Conservation (phyloP, 2,888 invertebrate genomes). For the Esperia sulphurella region DNA sequence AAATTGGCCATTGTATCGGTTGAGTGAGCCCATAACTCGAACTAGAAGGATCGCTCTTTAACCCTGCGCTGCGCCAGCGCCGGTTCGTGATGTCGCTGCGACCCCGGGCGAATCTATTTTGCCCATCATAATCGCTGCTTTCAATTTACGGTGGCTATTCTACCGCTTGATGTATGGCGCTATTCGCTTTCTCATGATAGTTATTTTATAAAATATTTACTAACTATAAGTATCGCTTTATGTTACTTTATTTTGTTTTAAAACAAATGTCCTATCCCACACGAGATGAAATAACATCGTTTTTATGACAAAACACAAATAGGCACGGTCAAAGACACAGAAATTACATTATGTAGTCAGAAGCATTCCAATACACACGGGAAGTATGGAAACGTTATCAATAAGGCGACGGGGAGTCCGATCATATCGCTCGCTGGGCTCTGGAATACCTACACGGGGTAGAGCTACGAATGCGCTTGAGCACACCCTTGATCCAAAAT, state of each 20-base stretch:
- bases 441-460: constrained; percentile 48
- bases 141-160: constrained; percentile 72
- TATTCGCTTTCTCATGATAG: constrained; percentile 32
- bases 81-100: constrained; percentile 72
- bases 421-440: constrained; percentile 61
- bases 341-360: constrained; percentile 69
- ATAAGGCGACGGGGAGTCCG: constrained; percentile 74
- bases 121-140: constrained; percentile 73
- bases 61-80: constrained; percentile 36
- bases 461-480: constrained; percentile 52
- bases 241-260: background rate
- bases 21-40: constrained; percentile 58
- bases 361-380: constrained; percentile 70
- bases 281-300: too few species aligned
- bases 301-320: too few species aligned
- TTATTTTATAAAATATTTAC: constrained; percentile 35
- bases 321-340: constrained; percentile 21
- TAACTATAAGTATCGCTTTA: constrained; percentile 7
- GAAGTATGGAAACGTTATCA: constrained; percentile 76
- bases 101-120: constrained; percentile 66
- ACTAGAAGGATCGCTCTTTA: constrained; percentile 66
- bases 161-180: constrained; percentile 50
- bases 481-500: constrained; percentile 33
- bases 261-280: too few species aligned
- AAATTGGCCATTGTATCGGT: constrained; percentile 73